phyloP scores from a whole-genome alignment of 1,140 invertebrate genomes.

The Pinna nobilis region DNA sequence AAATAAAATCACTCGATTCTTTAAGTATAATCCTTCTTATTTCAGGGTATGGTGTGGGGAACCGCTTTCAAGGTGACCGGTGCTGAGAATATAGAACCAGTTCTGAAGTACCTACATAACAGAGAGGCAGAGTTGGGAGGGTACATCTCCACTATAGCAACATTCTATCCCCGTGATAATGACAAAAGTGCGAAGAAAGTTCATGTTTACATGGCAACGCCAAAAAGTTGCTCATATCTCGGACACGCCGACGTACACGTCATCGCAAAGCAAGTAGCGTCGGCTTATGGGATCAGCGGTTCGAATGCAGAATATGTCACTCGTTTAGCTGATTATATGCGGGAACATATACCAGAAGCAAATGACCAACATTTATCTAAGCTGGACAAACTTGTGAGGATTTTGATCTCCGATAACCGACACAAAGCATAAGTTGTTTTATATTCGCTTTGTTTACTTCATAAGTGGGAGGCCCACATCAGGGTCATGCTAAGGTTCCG shows the following conservation, averaged over 20 bases:
- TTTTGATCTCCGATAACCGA: neutral
- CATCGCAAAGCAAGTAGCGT: slow-evolving; percentile 85
- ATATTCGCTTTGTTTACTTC: too few relatives aligned
- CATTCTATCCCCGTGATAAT: slow-evolving; percentile 35
- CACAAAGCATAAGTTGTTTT: too few relatives aligned
- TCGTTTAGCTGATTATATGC: slow-evolving; percentile 87
- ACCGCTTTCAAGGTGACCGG: slow-evolving; percentile 83
- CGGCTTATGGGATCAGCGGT: slow-evolving; percentile 73
- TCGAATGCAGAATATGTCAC: slow-evolving; percentile 89
- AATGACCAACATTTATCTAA: slow-evolving; percentile 85
- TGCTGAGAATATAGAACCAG: slow-evolving; percentile 75
- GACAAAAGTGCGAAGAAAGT: slow-evolving; percentile 75
- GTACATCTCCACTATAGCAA: slow-evolving; percentile 77
- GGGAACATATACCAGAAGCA: slow-evolving; percentile 83
- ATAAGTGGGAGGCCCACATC: too few relatives aligned
- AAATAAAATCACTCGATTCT: too few relatives aligned
- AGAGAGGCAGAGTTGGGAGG: slow-evolving; percentile 87
- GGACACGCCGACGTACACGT: slow-evolving; percentile 82
- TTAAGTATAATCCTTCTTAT: slow-evolving; percentile 3
- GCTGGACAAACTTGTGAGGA: slow-evolving; percentile 34
- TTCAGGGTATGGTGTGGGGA: slow-evolving; percentile 87
- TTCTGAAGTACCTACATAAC: slow-evolving; percentile 84
- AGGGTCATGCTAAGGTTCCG: too few relatives aligned
- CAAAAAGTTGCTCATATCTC: slow-evolving; percentile 84
- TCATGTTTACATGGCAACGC: slow-evolving; percentile 84